Evolutionary conservation across 2,888 invertebrate genomes (phyloP).

Genomic region (Dichetophora obliterata): DNA sequence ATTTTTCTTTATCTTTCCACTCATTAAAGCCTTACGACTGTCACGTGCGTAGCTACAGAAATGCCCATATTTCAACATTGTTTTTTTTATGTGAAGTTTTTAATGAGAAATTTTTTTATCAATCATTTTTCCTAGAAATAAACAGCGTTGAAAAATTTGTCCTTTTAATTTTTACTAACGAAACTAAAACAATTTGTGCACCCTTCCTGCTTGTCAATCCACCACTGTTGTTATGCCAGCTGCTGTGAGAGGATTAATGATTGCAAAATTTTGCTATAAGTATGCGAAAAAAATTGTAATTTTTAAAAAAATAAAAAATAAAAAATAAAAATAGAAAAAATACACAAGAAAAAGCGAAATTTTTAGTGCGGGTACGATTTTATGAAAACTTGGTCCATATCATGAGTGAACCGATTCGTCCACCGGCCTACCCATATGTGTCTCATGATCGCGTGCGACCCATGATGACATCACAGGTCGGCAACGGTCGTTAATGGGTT

Average conservation of each 20-base stretch:
- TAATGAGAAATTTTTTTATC: not conserved
- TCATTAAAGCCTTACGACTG: too few species aligned
- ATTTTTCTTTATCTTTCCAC: too few species aligned
- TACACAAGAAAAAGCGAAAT: conserved; percentile 26
- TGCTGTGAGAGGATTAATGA: conserved; percentile 53
- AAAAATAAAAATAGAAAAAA: conserved; percentile 15
- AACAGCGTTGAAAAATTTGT: not conserved
- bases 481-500: conserved; percentile 66
- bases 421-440: conserved; percentile 41
- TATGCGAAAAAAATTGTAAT: conserved; percentile 46
- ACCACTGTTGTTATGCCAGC: conserved; percentile 37
- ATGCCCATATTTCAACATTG: too few species aligned
- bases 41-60: too few species aligned
- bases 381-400: conserved; percentile 19
- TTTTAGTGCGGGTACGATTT: conserved; percentile 23
- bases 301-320: conserved; percentile 26
- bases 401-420: conserved; percentile 41
- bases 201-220: not conserved
- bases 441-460: conserved; percentile 54
- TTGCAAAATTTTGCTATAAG: conserved; percentile 47
- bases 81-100: too few species aligned
- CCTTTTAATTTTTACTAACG: not conserved
- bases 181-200: not conserved
- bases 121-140: not conserved
- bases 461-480: conserved; percentile 61